Evolutionary conservation across 2,888 invertebrate species (phyloP).

Genomic region (Cosmorhoe ocellata): DNA sequence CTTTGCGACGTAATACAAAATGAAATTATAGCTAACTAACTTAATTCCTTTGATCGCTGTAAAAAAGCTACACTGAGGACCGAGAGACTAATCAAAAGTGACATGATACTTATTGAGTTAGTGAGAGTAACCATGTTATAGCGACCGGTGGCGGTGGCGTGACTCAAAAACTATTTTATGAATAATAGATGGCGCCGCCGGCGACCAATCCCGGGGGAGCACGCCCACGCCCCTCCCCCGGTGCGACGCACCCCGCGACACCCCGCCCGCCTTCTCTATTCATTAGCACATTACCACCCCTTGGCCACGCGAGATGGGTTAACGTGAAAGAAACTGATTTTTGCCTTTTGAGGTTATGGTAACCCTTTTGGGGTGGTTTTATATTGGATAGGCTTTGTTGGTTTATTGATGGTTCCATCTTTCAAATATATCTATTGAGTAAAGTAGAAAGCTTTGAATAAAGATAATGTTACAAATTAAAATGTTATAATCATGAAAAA

Average conservation of each 20-base stretch:
- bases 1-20: constrained; percentile 58
- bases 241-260: constrained; percentile 34
- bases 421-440: not conserved
- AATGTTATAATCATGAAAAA: too few relatives aligned
- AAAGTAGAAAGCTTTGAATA: too few relatives aligned
- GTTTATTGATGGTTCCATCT: not conserved
- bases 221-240: constrained; percentile 59
- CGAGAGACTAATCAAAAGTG: constrained; percentile 75
- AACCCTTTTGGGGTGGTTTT: constrained; percentile 37
- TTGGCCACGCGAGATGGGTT: constrained; percentile 59
- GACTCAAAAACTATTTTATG: constrained; percentile 83
- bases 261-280: constrained; percentile 54
- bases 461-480: too few relatives aligned
- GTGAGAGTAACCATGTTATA: constrained; percentile 70
- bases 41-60: constrained; percentile 71
- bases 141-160: constrained; percentile 74
- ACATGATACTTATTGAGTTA: constrained; percentile 81
- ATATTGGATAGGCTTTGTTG: constrained; percentile 1
- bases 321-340: constrained; percentile 71
- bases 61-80: constrained; percentile 50
- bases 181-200: constrained; percentile 79
- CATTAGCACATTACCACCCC: constrained; percentile 81
- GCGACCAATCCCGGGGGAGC: constrained; percentile 79
- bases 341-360: constrained; percentile 47
- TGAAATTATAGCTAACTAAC: constrained; percentile 60